These are phyloP conservation scores for Leptinotarsa rubiginosa DNA, from an alignment of 2,888 invertebrate genomes.

Conservation along the genomic window DNA sequence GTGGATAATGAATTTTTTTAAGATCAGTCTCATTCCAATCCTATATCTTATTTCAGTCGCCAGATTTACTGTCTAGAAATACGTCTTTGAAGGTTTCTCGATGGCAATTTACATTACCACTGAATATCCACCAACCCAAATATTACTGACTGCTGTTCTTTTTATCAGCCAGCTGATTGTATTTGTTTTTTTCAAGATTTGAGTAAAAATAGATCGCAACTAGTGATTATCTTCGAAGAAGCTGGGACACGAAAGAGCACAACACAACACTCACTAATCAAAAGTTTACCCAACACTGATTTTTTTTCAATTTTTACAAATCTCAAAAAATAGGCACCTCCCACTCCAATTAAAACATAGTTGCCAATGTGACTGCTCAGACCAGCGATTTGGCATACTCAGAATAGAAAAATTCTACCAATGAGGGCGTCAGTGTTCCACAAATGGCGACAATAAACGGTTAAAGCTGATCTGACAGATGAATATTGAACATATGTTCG, in stretches of 20 bases:
- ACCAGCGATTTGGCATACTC: too few species aligned
- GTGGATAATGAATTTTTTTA: constrained; percentile 79
- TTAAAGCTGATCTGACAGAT: too few species aligned
- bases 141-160: neutral
- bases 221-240: too few species aligned
- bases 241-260: neutral
- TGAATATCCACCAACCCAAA: neutral
- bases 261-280: neutral
- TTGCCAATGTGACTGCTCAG: too few species aligned
- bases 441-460: too few species aligned
- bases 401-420: too few species aligned
- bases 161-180: constrained; percentile 20
- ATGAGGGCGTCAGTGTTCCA: too few species aligned
- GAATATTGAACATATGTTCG: too few species aligned
- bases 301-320: neutral
- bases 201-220: neutral
- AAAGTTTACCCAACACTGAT: neutral
- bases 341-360: neutral
- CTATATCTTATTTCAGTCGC: constrained; percentile 73
- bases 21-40: constrained; percentile 83
- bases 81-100: constrained; percentile 32
- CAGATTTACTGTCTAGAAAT: constrained; percentile 65
- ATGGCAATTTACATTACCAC: constrained; percentile 41
- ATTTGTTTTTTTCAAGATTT: neutral
- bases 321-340: neutral